Base-by-base conservation (phyloP, 1,140 invertebrate species). In the Sycophaga agraensis region DNA sequence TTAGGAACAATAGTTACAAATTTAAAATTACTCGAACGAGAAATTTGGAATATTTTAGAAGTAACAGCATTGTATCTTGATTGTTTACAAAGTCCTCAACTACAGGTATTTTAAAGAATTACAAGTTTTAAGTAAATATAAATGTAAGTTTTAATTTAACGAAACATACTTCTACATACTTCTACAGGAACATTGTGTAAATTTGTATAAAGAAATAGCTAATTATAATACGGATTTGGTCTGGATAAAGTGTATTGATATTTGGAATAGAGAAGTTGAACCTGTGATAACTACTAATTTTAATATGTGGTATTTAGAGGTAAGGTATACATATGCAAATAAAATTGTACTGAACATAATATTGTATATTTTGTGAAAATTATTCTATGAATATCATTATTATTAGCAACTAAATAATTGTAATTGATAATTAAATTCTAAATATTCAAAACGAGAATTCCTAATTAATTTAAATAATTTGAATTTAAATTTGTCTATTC, bases 11-110 rank as follows among this genome's bases (percentile, higher is more conserved):
- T 89, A 0, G 76, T 82, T 2, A 68, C 71, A 6, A 70, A 84
- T 68, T 76, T 90, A 51, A 73, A 74, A 37, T 65, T 88, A n/a
- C 70, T 73, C 3, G 84, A 83, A 48, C 74, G 75, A 24, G 67
- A 81, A 12, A 67, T 86, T n/a, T 77, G 82, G 65, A 66, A 77
- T 24, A 65, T 84, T 21, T 74, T 87, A 64, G 68, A 64, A 19
- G 74, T 76, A 14, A 73, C 80, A 35, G 68, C 80, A 37, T 59
- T 68, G 2, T 89, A 89, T 75, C 73, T 90, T 6, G 85, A 78
- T 66, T 70, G 73, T 58, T 78, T 82, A 49, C 88, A 89, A 71
- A 83, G 88, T 37, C 72, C 74, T 39, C 74, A 79, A 21, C 74
- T 90, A 63, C 87, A 89, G 81, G 87, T 88, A 58, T 43, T 35